phyloP scores from a whole-genome alignment of 2,113 vertebrate species.

The Scatophagus argus region DNA sequence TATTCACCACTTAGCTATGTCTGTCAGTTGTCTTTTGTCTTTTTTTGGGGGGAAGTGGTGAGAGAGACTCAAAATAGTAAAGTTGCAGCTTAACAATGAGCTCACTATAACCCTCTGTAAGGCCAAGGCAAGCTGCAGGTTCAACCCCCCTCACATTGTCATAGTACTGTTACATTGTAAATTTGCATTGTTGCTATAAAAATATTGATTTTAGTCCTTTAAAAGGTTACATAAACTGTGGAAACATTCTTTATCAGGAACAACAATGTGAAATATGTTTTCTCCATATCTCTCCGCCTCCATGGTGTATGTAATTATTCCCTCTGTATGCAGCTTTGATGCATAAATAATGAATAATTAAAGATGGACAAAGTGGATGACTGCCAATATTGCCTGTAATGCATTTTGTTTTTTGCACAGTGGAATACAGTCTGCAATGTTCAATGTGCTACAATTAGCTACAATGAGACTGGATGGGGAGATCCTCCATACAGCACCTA shows the following conservation, averaged over 20 bases:
- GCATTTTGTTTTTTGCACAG: constrained; percentile 37
- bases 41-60: no score
- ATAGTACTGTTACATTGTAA: background rate
- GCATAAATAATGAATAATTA: constrained; percentile 61
- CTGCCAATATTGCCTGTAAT: constrained; percentile 51
- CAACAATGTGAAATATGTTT: background rate
- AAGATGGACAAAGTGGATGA: constrained; percentile 50
- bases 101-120: background rate
- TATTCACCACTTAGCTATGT: no score
- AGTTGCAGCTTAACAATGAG: background rate
- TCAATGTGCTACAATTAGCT: constrained; percentile 14
- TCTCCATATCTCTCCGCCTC: constrained; percentile 16
- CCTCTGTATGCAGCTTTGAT: constrained; percentile 29
- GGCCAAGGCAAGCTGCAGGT: background rate
- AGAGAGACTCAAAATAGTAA: background rate
- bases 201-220: background rate
- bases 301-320: constrained; percentile 1
- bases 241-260: background rate
- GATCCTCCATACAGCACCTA: constrained; percentile 29
- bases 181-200: background rate
- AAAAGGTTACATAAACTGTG: background rate
- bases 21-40: no score
- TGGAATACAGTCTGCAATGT: constrained; percentile 33
- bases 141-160: background rate
- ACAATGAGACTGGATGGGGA: constrained; percentile 10